A percentile compares a stretch with the other conserved stretches of the same genome.
phyloP scores from a whole-genome alignment of 2,797 vertebrate genomes.

The Atherinosoma microstoma region DNA sequence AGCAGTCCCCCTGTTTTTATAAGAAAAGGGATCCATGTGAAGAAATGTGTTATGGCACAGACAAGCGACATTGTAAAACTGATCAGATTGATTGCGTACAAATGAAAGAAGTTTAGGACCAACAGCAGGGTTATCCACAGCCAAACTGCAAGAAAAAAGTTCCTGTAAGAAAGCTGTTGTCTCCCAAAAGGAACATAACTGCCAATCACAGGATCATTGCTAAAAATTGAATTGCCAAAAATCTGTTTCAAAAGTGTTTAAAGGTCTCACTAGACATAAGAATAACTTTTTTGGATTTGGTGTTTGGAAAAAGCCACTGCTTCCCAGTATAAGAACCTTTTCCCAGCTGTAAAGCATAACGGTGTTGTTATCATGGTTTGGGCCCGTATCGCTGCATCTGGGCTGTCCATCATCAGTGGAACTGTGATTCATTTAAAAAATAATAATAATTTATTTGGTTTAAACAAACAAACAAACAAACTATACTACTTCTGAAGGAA shows the following conservation, averaged over 20 bases:
- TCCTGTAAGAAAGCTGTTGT: background rate
- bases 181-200: background rate
- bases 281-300: background rate
- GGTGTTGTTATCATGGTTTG: background rate
- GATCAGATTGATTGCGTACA: background rate
- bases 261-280: too few relatives aligned
- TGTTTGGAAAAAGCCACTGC: background rate
- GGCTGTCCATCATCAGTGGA: too few relatives aligned
- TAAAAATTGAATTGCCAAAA: background rate
- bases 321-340: background rate
- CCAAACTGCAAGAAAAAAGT: background rate
- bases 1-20: background rate
- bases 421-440: background rate
- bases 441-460: too few relatives aligned
- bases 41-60: background rate
- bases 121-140: background rate
- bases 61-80: background rate
- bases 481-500: too few relatives aligned
- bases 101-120: background rate
- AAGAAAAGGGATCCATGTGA: too few relatives aligned
- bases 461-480: too few relatives aligned
- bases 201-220: background rate
- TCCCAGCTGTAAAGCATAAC: background rate
- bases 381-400: background rate
- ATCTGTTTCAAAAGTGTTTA: background rate